Percentiles rank a stretch among this genome's conserved stretches.
phyloP scores from a whole-genome alignment of 2,113 vertebrate species.

The Hymenochirus boettgeri region DNA sequence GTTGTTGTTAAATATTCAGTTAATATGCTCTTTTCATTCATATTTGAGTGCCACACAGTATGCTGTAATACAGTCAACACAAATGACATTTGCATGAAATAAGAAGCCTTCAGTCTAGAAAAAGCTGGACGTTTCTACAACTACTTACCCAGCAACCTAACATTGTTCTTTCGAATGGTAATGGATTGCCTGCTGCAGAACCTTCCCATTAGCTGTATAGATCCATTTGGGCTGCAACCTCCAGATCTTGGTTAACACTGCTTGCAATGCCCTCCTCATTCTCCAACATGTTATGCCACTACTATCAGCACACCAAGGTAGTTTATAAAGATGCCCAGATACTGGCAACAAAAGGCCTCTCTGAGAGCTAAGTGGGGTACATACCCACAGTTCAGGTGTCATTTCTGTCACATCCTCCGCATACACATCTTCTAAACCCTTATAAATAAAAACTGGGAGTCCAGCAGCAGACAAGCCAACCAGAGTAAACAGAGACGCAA shows the following conservation, averaged over 20 bases:
- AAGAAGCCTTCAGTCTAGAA: no score
- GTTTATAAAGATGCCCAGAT: conserved; percentile 35
- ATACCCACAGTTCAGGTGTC: conserved; percentile 17
- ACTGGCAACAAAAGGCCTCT: conserved; percentile 15
- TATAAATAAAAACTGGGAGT: conserved; percentile 34
- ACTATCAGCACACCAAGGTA: conserved; percentile 33
- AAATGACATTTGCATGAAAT: no score
- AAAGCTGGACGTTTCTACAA: no score
- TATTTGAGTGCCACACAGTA: no score
- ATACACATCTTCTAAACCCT: conserved; percentile 40
- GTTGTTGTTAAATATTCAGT: no score
- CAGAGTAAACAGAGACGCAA: conserved; percentile 34
- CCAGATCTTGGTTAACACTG: neutral
- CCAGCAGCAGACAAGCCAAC: conserved; percentile 26
- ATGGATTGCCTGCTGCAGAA: conserved; percentile 11
- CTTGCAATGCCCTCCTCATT: conserved; percentile 34
- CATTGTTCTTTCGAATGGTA: conserved; percentile 27
- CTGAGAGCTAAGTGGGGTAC: conserved; percentile 28
- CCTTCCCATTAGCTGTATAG: conserved; percentile 4
- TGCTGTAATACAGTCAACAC: no score
- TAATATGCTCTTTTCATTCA: no score
- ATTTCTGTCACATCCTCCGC: neutral
- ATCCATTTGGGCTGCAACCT: neutral
- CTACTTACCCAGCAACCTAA: conserved; percentile 27
- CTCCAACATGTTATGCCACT: conserved; percentile 33